Conservation (phyloP, 2,888 invertebrate species). For the Tenthredo distinguenda region DNA sequence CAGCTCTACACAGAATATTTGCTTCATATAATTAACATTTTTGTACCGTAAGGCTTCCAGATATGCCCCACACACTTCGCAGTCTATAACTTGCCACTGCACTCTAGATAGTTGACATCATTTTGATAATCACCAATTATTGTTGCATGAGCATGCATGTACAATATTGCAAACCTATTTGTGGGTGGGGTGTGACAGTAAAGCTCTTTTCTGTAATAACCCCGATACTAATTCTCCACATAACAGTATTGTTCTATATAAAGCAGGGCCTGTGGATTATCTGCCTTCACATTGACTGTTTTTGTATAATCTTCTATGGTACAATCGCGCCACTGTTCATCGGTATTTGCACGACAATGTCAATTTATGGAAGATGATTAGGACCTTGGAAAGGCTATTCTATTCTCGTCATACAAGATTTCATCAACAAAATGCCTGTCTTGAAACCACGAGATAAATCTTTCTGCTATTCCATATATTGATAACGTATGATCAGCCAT, state of each 20-base stretch:
- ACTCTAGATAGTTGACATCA: neutral
- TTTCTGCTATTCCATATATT: neutral
- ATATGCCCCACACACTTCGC: neutral
- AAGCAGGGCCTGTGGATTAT: neutral
- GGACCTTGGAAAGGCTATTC: neutral
- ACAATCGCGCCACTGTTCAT: constrained; percentile 2
- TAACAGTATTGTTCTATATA: neutral
- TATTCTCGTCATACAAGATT: neutral
- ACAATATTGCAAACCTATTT: neutral
- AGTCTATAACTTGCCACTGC: neutral
- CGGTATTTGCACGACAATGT: neutral
- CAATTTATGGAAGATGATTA: neutral
- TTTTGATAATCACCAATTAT: neutral
- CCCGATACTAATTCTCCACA: neutral
- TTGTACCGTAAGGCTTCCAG: neutral
- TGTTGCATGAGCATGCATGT: neutral
- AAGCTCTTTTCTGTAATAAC: neutral
- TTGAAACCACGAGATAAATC: neutral
- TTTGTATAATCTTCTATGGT: constrained; percentile 16
- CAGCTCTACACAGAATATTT: constrained; percentile 39
- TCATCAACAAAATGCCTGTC: neutral
- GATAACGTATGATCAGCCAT: neutral
- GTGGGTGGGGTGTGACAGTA: neutral
- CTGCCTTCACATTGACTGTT: neutral
- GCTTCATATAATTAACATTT: constrained; percentile 18